Percentiles rank a stretch among this genome's conserved stretches.
phyloP scores from a whole-genome alignment of 92 coral and sea anemone species.

The Umimayanthus chanpuru region DNA sequence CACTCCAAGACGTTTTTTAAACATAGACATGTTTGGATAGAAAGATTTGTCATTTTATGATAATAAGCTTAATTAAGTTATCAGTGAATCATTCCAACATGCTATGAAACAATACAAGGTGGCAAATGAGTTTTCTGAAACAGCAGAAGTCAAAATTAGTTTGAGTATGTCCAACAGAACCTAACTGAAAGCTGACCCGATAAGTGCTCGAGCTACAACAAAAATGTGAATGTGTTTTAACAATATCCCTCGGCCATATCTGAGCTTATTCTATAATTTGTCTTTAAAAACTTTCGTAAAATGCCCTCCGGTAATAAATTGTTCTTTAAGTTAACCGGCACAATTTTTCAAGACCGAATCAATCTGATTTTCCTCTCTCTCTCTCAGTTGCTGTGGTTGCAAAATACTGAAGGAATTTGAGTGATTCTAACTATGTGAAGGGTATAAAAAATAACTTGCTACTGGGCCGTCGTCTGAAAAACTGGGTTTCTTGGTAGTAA shows the following conservation, averaged over 20 bases:
- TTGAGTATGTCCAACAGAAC: not conserved
- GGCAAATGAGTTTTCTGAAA: not conserved
- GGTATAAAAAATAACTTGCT: not conserved
- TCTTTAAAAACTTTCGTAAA: not conserved
- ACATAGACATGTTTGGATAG: constrained; percentile 7
- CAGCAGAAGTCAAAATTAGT: not conserved
- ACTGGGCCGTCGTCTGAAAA: not conserved
- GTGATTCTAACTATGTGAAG: not conserved
- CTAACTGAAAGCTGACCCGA: no score
- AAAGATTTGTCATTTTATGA: constrained; percentile 34
- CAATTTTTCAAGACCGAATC: not conserved
- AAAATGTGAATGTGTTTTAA: not conserved
- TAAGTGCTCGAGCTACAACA: not conserved
- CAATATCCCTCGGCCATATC: constrained; percentile 4
- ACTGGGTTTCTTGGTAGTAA: not conserved
- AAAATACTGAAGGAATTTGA: not conserved
- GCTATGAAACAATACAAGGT: constrained; percentile 19
- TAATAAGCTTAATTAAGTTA: constrained; percentile 37
- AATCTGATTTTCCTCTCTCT: not conserved
- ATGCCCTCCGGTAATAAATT: constrained; percentile 19
- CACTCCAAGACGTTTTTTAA: constrained; percentile 15
- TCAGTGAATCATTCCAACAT: constrained; percentile 25
- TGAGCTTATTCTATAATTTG: not conserved
- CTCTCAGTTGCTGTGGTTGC: not conserved
- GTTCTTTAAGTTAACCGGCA: not conserved